Evolutionary conservation across 2,113 vertebrate genomes (phyloP), one percentile per base, ranked within the genome.

Genomic region (Microtus ochrogaster): DNA sequence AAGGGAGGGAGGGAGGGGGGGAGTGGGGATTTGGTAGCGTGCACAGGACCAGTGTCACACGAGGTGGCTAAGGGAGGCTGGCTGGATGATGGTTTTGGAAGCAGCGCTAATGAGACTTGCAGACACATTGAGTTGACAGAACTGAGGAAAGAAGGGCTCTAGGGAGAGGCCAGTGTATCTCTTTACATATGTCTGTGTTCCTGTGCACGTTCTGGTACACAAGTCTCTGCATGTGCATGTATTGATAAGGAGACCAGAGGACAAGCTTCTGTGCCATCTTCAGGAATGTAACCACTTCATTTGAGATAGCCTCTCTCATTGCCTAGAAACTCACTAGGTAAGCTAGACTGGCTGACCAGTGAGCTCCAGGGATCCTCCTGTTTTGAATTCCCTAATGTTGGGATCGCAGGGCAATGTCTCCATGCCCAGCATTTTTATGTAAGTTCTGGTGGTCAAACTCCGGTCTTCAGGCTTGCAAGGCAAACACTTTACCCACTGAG

Each of bases 1-100:
- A 41, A 55, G 55, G 36, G 1, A 21, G 14, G 1, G 2, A 77
- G 76, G 26, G 0, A 26, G 33, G 58, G 68, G 39, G 0, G 0
- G 2, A 3, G 12, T 24, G n/a, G 41, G 33, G 3, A 36, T 39
- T 22, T 8, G 1, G 2, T 39, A n/a, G 63, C 21, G 16, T 2
- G 10, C 22, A 5, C 28, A 44, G 66, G 44, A 13, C 2, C 0
- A 4, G 77, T 30, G 5, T 10, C 30, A 2, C 0, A 21, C 12
- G 44, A n/a, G 10, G 30, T 11, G 2, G 49, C 22, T 41, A 36
- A 39, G 5, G 11, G 28, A 77, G 10, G 49, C 26, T 0, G 10
- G 86, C 2, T 28, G 33, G 63, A 58, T 41, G 44, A 47, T 24
- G 39, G 7, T 17, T 77, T n/a, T 21, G 72, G 39, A 70, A 36